These are phyloP conservation scores for Ecdyonurus torrentis DNA, from an alignment of 2,888 invertebrate species.

Conservation along the genomic window DNA sequence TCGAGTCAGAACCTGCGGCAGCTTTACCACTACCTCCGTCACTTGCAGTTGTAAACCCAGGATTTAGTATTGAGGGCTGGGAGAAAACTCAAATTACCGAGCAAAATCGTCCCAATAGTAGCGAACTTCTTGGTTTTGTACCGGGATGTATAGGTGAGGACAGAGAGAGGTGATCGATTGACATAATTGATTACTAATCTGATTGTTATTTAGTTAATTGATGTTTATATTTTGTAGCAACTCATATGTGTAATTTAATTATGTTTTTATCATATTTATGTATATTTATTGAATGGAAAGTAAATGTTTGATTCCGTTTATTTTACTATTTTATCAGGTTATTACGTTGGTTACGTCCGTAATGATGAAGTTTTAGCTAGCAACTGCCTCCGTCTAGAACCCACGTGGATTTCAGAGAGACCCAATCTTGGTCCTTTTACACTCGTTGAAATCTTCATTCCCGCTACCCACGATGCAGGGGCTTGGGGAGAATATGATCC, in stretches of 20 bases:
- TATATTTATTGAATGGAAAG: no score
- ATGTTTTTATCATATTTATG: no score
- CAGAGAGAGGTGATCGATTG: no score
- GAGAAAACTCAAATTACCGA: neutral
- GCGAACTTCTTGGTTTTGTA: neutral
- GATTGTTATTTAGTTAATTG: no score
- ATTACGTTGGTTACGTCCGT: neutral
- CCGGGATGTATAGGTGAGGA: neutral
- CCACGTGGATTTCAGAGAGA: conserved; percentile 39
- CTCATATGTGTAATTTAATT: no score
- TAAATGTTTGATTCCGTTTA: no score
- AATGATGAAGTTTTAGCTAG: conserved; percentile 20
- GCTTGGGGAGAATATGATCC: conserved; percentile 27
- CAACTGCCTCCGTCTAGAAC: conserved; percentile 33
- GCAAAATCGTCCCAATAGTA: neutral
- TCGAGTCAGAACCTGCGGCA: conserved; percentile 19
- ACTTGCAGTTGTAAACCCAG: neutral
- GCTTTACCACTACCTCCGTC: conserved; percentile 1
- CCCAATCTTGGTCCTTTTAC: conserved; percentile 27
- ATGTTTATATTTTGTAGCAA: no score
- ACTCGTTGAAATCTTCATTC: conserved; percentile 40
- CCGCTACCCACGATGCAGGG: conserved; percentile 54
- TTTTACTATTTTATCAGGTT: no score
- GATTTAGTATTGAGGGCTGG: neutral
- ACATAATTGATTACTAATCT: no score